These are phyloP conservation scores for Grammatotria lemairii DNA, from an alignment of 2,113 vertebrate genomes.

Conservation along the genomic window DNA sequence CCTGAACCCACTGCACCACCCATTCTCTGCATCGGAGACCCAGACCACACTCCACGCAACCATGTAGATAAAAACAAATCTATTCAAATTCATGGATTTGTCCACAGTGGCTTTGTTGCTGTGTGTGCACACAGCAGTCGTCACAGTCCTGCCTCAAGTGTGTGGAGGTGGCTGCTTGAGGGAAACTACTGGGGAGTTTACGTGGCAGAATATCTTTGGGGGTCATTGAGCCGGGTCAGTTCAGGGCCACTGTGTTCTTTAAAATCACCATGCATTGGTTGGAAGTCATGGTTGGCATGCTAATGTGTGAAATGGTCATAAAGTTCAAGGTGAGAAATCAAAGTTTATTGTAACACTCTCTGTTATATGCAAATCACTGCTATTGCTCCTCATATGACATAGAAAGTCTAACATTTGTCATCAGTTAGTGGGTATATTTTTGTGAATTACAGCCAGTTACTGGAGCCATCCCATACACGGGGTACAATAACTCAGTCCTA, in stretches of 20 bases:
- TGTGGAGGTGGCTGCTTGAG: not conserved
- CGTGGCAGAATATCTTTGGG: not conserved
- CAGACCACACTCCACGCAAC: not conserved
- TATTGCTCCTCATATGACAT: not conserved
- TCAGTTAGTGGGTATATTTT: not conserved
- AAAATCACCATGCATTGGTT: not conserved
- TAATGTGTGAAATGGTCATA: not conserved
- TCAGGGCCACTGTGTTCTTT: not conserved
- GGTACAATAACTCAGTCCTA: not conserved
- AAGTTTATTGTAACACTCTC: not conserved
- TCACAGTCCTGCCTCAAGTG: not conserved
- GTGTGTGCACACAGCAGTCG: not conserved
- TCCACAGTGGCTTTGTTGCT: not conserved
- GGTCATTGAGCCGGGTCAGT: not conserved
- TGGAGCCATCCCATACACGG: not conserved
- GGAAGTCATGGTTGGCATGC: not conserved
- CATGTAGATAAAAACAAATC: not conserved
- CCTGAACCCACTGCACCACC: not conserved
- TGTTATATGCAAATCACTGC: not conserved
- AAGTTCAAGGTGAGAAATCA: not conserved
- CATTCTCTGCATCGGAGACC: fast-evolving
- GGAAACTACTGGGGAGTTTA: not conserved
- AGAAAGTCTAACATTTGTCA: not conserved
- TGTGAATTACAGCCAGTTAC: not conserved
- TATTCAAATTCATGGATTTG: not conserved